A percentile compares a stretch with the other conserved stretches of the same genome.
Conservation (phyloP, 2,797 vertebrate genomes). For the Dryobates pubescens region DNA sequence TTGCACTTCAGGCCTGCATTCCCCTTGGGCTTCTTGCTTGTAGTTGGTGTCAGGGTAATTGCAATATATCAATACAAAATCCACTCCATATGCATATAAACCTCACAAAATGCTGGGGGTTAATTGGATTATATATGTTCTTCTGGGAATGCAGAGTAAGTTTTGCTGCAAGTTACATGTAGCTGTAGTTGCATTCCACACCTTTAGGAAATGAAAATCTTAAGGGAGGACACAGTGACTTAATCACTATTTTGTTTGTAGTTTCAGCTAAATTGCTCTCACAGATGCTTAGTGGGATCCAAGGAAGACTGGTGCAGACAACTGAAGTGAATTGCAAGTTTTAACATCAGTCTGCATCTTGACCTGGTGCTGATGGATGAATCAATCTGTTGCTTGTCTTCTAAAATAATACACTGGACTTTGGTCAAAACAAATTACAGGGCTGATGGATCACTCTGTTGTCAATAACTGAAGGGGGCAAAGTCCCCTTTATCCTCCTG, state of each 20-base stretch:
- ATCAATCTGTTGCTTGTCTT: conserved; percentile 17
- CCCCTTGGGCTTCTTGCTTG: not conserved
- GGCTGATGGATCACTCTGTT: not conserved
- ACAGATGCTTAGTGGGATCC: not conserved
- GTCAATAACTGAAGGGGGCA: not conserved
- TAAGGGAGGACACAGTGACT: not conserved
- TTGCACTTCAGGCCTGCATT: not conserved
- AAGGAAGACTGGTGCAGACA: not conserved
- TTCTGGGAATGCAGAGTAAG: not conserved
- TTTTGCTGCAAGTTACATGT: not conserved
- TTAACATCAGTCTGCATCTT: not conserved
- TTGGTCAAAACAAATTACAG: not conserved
- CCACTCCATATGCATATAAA: accelerated
- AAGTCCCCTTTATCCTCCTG: not conserved
- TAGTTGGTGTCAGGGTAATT: not conserved
- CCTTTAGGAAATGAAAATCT: not conserved
- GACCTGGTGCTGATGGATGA: not conserved
- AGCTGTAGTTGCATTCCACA: not conserved
- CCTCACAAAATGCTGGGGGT: not conserved
- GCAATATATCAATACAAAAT: not conserved
- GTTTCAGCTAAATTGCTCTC: not conserved
- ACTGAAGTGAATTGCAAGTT: not conserved
- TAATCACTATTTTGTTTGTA: not conserved
- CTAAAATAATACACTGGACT: conserved; percentile 27
- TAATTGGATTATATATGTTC: not conserved